Evolutionary conservation across 2,113 vertebrate genomes (phyloP), one percentile per base, ranked within the genome.

Genomic region (Notiomystis cincta): DNA sequence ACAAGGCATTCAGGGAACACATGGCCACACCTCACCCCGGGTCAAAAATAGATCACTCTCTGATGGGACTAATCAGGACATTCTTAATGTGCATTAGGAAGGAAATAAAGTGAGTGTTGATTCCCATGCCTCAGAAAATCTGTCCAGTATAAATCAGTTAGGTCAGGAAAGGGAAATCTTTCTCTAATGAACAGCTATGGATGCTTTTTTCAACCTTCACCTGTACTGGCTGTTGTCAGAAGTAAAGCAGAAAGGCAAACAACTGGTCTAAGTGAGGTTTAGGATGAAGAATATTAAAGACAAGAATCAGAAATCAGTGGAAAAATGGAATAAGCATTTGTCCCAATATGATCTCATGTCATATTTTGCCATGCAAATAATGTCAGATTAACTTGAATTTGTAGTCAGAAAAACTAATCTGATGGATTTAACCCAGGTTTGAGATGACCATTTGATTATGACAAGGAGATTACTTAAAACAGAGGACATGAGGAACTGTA

Each of bases 21-120:
- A 20, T 7, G 75, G 58, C 60, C 92, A 81, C 47, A 70, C 37
- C 42, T 47, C 65, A 88, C 38, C 19, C 3, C 8, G 53, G 71
- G 79, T 86, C 71, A 95, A 83, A 96, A 88, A 60, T 42, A 88
- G 67, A 86, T 64, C 76, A 62, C 60, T 66, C 58, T 88, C 82
- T 92, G 82, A 37, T 81, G 21, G 28, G 76, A 88, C 44, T 94
- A 92, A 86, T 60, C 66, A 87, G 65, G 88, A 81, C 27, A 33
- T 76, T 91, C 30, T 93, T 86, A 48, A 80, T 10, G 40, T 73
- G 60, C 23, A 13, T 70, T 75, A 62, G 47, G 40, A 92, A 88
- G 71, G 47, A 92, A 90, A 85, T 77, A 78, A 70, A 87, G 81
- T 5, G 27, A 80, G 13, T 48, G 48, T 81, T 62, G 80, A 67